phyloP scores from a whole-genome alignment of 1,140 invertebrate species.

The Daktulosphaira vitifoliae region DNA sequence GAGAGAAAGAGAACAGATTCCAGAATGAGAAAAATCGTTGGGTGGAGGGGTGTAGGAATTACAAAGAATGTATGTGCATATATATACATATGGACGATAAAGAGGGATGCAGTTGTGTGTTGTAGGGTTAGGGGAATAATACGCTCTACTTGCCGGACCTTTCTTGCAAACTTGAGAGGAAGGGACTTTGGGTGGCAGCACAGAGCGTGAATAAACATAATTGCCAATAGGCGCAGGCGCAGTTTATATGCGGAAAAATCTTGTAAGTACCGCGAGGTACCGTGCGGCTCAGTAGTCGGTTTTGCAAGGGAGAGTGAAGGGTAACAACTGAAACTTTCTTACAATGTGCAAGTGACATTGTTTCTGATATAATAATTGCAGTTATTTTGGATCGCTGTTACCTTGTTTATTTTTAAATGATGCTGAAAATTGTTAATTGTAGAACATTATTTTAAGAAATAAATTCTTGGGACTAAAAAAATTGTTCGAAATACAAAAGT shows the following conservation, averaged over 20 bases:
- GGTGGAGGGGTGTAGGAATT: neutral
- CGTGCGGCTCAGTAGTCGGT: too few relatives aligned
- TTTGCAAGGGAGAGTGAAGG: too few relatives aligned
- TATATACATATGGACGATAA: neutral
- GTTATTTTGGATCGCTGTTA: too few relatives aligned
- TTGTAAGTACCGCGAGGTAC: too few relatives aligned
- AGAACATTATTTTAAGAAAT: too few relatives aligned
- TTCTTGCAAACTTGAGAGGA: neutral
- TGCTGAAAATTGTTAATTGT: too few relatives aligned
- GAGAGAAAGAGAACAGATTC: neutral
- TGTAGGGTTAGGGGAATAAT: slow-evolving; percentile 8
- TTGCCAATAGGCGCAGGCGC: slow-evolving; percentile 19
- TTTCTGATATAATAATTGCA: too few relatives aligned
- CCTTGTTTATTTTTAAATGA: too few relatives aligned
- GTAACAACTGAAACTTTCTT: too few relatives aligned
- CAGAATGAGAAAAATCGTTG: neutral
- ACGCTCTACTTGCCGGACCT: slow-evolving; percentile 9
- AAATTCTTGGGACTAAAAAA: too few relatives aligned
- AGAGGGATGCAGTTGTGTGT: neutral
- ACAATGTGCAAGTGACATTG: too few relatives aligned
- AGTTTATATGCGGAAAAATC: neutral
- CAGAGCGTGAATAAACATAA: slow-evolving; percentile 31
- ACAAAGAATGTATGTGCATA: neutral
- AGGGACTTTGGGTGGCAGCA: neutral
- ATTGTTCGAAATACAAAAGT: too few relatives aligned